Conservation (phyloP, 2,113 vertebrate genomes). For the Emydocephalus ijimae region DNA sequence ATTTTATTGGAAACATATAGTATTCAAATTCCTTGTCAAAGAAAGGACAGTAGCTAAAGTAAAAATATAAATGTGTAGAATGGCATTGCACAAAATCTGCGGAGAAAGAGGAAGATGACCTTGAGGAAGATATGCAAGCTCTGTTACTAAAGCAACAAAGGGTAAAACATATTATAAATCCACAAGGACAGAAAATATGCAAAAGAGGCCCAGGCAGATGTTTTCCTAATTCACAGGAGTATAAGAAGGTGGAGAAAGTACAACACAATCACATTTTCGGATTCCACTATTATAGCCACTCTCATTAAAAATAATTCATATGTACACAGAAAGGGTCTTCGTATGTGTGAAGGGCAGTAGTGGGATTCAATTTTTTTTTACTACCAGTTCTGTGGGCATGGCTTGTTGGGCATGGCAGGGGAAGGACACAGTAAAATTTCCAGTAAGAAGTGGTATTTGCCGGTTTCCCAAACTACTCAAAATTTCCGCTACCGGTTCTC, state of each 20-base stretch:
- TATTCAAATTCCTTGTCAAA: background rate
- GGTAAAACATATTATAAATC: background rate
- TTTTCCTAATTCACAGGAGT: background rate
- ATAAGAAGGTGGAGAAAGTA: background rate
- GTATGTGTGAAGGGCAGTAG: background rate
- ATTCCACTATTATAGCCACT: background rate
- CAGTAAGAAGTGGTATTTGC: no score
- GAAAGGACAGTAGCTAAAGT: background rate
- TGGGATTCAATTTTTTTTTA: no score
- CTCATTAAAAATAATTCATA: background rate
- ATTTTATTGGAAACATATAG: background rate
- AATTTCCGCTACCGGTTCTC: no score
- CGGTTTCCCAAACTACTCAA: no score
- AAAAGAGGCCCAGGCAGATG: background rate
- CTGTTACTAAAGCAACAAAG: background rate
- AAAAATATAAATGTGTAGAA: background rate
- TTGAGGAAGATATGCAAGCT: background rate
- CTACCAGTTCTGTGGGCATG: no score
- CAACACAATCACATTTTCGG: background rate
- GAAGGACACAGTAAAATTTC: no score
- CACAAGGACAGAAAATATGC: background rate
- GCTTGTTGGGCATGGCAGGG: no score
- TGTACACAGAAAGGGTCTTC: background rate
- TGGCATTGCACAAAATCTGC: background rate
- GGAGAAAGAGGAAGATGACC: background rate